Base-by-base conservation (phyloP, 1,140 invertebrate genomes). In the Acromyrmex echinatior region DNA sequence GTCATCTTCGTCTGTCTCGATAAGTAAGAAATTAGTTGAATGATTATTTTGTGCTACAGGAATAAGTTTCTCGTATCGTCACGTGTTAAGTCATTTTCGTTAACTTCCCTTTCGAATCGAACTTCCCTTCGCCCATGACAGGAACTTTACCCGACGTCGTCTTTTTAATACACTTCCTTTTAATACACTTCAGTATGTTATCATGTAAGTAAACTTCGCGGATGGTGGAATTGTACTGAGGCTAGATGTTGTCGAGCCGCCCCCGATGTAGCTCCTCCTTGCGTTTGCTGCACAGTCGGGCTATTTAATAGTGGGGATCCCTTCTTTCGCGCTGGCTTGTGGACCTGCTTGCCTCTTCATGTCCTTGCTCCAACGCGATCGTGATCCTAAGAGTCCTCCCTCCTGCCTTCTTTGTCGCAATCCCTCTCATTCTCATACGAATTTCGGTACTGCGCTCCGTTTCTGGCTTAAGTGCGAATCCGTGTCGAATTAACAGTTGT, bases 281-380 rank as follows among this genome's bases (percentile, higher is more conserved):
- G 91, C 93, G 66, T 93, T 91, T 92, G 90, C 92, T 88, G 53
- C 84, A 45, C 84, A 91, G 71, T 86, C 90, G 71, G 60, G 73
- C 90, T 81, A 93, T 95, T 94, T 93, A 94, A 94, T 94, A 94
- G 94, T 95, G 94, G 95, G 94, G 94, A 93, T 94, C 93, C 93
- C 94, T 95, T 95, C 94, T 94, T 95, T 94, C 91, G 92, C 93
- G 91, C 90, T 92, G 53, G 18, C 74, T 60, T 66, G 53, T 2
- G 35, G 39, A 25, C 7, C 45, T 28, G 6, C 51, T 65, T 28
- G 12, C 25, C 56, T 87, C 56, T 73, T 71, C 92, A 88, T 90
- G 89, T 92, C 91, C 91, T 89, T 90, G 88, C 91, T 92, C 86
- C 90, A 39, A 80, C 90, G 5, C 3, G 84, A 82, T 87, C 56